These are phyloP conservation scores for Diloba caeruleocephala DNA, from an alignment of 2,888 invertebrate genomes.

Conservation along the genomic window DNA sequence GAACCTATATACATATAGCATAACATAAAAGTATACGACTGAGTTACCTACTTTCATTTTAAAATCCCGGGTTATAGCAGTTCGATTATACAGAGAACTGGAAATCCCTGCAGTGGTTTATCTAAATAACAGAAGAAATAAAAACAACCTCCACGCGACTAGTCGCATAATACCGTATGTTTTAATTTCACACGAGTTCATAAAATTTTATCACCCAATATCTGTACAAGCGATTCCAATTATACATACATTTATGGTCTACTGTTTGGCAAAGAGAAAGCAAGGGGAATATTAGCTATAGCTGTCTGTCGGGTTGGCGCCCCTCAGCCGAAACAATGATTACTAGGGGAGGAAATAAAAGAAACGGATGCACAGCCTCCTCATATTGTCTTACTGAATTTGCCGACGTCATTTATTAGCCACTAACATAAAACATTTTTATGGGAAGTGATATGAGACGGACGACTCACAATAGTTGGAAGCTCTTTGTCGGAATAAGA, in stretches of 20 bases:
- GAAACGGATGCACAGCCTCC: conserved; percentile 82
- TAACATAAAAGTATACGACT: no score
- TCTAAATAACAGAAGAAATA: conserved; percentile 17
- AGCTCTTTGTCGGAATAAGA: conserved; percentile 78
- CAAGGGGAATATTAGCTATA: conserved; percentile 75
- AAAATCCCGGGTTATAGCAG: not conserved
- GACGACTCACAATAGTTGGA: conserved; percentile 74
- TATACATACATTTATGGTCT: conserved; percentile 68
- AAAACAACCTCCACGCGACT: not conserved
- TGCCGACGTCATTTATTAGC: conserved; percentile 89
- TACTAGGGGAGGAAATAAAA: conserved; percentile 80
- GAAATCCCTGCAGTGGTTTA: not conserved
- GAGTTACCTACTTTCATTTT: not conserved
- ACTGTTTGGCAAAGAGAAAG: conserved; percentile 71
- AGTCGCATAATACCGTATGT: conserved; percentile 25
- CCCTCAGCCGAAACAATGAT: conserved; percentile 82
- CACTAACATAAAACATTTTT: conserved; percentile 89
- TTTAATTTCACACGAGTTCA: conserved; percentile 43
- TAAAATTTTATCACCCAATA: conserved; percentile 58
- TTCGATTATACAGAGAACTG: not conserved
- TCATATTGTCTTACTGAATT: conserved; percentile 88
- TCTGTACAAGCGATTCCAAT: conserved; percentile 70
- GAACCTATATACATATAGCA: no score
- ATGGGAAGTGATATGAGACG: conserved; percentile 84
- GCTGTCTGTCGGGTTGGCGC: conserved; percentile 80